phyloP scores from a whole-genome alignment of 92 coral and sea anemone species.

The Palythoa heliodiscus region DNA sequence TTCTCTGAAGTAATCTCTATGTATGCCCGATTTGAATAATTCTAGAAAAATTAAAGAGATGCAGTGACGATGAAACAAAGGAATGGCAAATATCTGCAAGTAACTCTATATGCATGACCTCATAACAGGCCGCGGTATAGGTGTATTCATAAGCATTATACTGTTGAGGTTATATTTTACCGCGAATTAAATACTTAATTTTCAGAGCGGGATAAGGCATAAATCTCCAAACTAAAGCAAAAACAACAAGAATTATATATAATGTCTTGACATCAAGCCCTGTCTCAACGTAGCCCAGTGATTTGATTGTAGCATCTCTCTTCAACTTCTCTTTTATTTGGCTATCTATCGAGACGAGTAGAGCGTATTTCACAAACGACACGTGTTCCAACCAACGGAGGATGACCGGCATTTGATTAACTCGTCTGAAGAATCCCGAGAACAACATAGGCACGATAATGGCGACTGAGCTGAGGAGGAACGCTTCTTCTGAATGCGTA shows the following conservation, averaged over 20 bases:
- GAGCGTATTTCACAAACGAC: constrained; percentile 32
- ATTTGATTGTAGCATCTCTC: constrained; percentile 19
- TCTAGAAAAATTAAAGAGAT: not conserved
- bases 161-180: not conserved
- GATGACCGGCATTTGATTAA: constrained; percentile 22
- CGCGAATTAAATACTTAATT: constrained; percentile 27
- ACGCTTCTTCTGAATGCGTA: constrained; percentile 34
- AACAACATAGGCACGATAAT: constrained; percentile 29
- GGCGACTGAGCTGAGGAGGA: constrained; percentile 28
- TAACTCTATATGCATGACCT: too few relatives aligned
- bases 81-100: too few relatives aligned
- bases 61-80: not conserved
- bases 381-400: constrained; percentile 42
- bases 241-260: constrained; percentile 3
- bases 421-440: constrained; percentile 42
- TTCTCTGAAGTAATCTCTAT: too few relatives aligned
- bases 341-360: constrained; percentile 28
- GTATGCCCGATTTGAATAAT: not conserved
- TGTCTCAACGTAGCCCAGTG: constrained; percentile 14
- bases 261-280: constrained; percentile 27
- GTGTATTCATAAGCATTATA: too few relatives aligned
- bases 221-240: constrained; percentile 30
- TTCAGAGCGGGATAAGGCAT: constrained; percentile 33
- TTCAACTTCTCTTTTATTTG: constrained; percentile 15
- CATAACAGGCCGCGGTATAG: too few relatives aligned